Base-by-base conservation (phyloP, 2,888 invertebrate genomes). In the Apodemia zela region DNA sequence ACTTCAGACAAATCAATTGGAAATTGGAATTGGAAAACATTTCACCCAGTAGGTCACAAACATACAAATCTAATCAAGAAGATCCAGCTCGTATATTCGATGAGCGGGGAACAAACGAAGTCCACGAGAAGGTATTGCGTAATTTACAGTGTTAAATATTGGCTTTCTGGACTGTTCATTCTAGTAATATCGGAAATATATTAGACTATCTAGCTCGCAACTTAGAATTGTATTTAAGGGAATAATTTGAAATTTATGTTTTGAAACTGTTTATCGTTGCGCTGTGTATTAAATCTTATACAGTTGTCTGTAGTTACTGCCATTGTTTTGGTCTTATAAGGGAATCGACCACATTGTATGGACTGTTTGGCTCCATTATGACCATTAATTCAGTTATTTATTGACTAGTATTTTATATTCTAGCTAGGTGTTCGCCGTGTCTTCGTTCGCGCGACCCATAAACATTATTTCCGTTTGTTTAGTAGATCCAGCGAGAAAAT, bases 151-250 rank as follows among this genome's bases (percentile, higher is more conserved):
- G 21, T 21, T 54, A 45, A 21, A 54, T 54, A 54, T 54, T 54
- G 54, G 54, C 13, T 54, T 25, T 25, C 49, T 54, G 25, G 54
- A 51, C 51, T 21, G 54, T 54, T 25, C 13, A 54, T 21, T 54
- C 25, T 25, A 54, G 54, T 8, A 25, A 57, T 57, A 57, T 57
- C 54, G 54, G 25, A 57, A 57, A 57, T 57, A 57, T 57, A 25
- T 57, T 57, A 57, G 17, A 45, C 45, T 45, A 45, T 45, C 45
- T 17, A 17, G 45, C n/a, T 45, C 42, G 15, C 4, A 42, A 5
- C 42, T 42, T 15, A 15, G 15, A 15, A 42, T 45, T 8, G 45
- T 45, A 45, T 45, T 42, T 42, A 11, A 42, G 11, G n/a, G 15
- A 42, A 42, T n/a, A 42, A 45, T 45, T 45, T 45, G 45, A 45